Evolutionary conservation across 1,140 invertebrate species (phyloP), one percentile per base, ranked within the genome.

Genomic region (Tetragnatha versicolor): DNA sequence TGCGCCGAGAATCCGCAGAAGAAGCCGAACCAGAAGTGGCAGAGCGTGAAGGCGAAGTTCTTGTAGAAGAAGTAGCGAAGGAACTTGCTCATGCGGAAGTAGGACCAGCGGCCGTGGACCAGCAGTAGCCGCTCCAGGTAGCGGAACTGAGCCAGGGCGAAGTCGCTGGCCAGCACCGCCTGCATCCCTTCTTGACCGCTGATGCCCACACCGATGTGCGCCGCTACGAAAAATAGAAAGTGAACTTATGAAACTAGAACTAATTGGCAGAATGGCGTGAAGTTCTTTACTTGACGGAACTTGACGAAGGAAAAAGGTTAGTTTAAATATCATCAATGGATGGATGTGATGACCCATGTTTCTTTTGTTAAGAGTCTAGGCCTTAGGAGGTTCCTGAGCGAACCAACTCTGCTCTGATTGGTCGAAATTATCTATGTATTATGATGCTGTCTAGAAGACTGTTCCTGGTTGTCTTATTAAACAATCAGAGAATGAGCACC

Each of bases 1-100:
- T 90, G 85, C 82, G 98, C 98, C 86, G 96, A 98, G 86, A 99
- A 99, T 85, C 97, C 98, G 87, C 97, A 99, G 89, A 98, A 99
- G 86, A 99, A 98, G 60, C 96, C 96, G 89, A 94, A 99, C 98
- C 98, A 99, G 86, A 99, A 98, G 86, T 99, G 96, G 86, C 96
- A 98, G 31, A 99, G 87, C 14, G 98, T 99, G 87, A 99, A 99
- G 70, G 97, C 96, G 89, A 99, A 99, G 87, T 99, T 99, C 87
- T 99, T 99, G 88, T 99, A 99, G 90, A 99, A 99, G 90, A 99
- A 99, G 87, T 99, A 83, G 65, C 87, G 84, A 58, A 99, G 90
- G 88, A 99, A 99, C 90, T 98, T 99, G 88, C 94, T 96, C 96
- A 99, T 99, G 83, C 98, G 86, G 69, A 90, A 85, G 82, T 91